A percentile compares a stretch with the other conserved stretches of the same genome.
These are phyloP conservation scores for Poeciliopsis gracilis DNA, from an alignment of 2,797 vertebrate species.

Conservation along the genomic window DNA sequence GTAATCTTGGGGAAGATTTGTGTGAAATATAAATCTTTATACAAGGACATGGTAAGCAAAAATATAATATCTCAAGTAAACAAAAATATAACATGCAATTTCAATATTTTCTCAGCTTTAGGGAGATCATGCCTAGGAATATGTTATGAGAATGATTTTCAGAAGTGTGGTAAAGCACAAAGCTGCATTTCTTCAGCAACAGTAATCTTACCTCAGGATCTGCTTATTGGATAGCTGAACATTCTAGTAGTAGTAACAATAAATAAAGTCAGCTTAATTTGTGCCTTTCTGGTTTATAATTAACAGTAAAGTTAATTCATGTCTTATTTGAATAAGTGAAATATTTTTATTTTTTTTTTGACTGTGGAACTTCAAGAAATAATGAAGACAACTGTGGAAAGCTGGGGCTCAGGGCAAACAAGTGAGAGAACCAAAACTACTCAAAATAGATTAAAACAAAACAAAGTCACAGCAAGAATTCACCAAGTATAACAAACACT, in stretches of 20 bases:
- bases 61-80: constrained; percentile 8
- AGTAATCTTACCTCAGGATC: not conserved
- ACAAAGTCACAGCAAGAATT: not conserved
- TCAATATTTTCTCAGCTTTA: constrained; percentile 22
- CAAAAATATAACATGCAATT: constrained; percentile 16
- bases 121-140: constrained; percentile 28
- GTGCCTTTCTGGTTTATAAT: not conserved
- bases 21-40: constrained; percentile 45
- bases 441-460: not conserved
- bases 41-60: constrained; percentile 21
- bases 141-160: constrained; percentile 14
- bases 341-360: not conserved
- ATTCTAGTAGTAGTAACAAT: not conserved
- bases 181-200: not conserved
- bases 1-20: constrained; percentile 42
- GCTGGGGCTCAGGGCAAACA: not conserved
- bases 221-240: not conserved
- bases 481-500: not conserved
- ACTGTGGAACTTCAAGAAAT: not conserved
- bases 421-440: not conserved
- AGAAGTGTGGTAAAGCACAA: not conserved
- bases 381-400: not conserved
- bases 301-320: not conserved
- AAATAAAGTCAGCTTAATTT: not conserved
- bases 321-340: too few species aligned